Conservation (phyloP, 2,797 vertebrate genomes). For the Takifugu ocellatus region DNA sequence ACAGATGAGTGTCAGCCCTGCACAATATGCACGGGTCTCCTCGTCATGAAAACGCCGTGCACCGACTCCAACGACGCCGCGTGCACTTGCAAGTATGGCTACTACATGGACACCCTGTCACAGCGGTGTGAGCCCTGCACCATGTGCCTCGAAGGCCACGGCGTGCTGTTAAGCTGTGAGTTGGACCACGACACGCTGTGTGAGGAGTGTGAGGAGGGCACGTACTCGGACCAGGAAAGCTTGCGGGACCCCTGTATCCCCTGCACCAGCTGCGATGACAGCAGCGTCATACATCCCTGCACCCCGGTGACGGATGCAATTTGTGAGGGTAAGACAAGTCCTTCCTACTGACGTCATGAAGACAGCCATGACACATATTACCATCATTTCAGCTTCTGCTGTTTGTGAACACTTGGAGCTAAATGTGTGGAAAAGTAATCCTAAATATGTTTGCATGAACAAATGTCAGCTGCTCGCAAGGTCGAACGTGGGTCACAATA, state of each 20-base stretch:
- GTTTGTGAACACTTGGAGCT: background rate
- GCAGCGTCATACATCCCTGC: slow-evolving; percentile 75
- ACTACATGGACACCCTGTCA: slow-evolving; percentile 62
- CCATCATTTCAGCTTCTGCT: background rate
- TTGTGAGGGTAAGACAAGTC: slow-evolving; percentile 77
- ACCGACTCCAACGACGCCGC: slow-evolving; percentile 89
- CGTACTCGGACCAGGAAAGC: slow-evolving; percentile 90
- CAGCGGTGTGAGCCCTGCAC: slow-evolving; percentile 79
- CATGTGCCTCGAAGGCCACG: slow-evolving; percentile 80
- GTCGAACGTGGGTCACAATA: too few relatives aligned
- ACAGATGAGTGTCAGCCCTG: slow-evolving; percentile 84
- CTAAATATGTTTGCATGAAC: too few relatives aligned
- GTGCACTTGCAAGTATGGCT: slow-evolving; percentile 87
- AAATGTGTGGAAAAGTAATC: background rate
- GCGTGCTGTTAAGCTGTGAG: slow-evolving; percentile 82
- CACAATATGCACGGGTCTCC: slow-evolving; percentile 80
- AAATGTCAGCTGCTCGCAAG: too few relatives aligned
- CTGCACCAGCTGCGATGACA: slow-evolving; percentile 88
- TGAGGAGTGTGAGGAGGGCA: slow-evolving; percentile 82
- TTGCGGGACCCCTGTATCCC: slow-evolving; percentile 93
- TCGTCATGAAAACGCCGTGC: slow-evolving; percentile 88
- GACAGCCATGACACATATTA: too few relatives aligned
- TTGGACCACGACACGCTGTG: slow-evolving; percentile 81
- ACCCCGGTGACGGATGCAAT: slow-evolving; percentile 74
- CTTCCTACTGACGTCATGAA: background rate